A percentile compares a stretch with the other conserved stretches of the same genome.
These are phyloP conservation scores for Festucalex cinctus DNA, from an alignment of 2,113 vertebrate genomes.

Conservation along the genomic window DNA sequence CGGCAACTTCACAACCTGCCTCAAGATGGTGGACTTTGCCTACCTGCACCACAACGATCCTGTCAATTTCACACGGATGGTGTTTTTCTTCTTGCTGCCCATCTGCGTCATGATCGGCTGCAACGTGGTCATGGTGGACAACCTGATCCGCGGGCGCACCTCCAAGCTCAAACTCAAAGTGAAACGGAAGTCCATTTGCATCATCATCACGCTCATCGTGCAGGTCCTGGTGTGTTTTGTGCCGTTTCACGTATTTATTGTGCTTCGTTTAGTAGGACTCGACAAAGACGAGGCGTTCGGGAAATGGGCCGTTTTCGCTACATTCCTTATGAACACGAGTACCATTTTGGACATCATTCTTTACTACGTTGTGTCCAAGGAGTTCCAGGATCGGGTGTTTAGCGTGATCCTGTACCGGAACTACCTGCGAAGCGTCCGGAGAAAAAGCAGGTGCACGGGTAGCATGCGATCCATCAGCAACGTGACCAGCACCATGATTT, in stretches of 20 bases:
- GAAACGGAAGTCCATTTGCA: slow-evolving; percentile 91
- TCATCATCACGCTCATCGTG: slow-evolving; percentile 87
- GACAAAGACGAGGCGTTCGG: slow-evolving; percentile 56
- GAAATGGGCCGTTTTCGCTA: slow-evolving; percentile 86
- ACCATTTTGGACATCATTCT: slow-evolving; percentile 92
- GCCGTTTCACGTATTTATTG: slow-evolving; percentile 87
- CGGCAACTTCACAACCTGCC: slow-evolving; percentile 82
- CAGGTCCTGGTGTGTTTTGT: slow-evolving; percentile 91
- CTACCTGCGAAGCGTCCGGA: slow-evolving; percentile 88
- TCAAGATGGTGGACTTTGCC: slow-evolving; percentile 86
- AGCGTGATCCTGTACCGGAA: slow-evolving; percentile 95
- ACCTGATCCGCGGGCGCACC: slow-evolving; percentile 82
- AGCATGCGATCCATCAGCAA: slow-evolving; percentile 89
- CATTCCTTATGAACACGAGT: slow-evolving; percentile 94
- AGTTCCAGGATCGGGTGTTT: slow-evolving; percentile 95
- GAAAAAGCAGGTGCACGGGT: slow-evolving; percentile 83
- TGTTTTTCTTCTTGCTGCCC: slow-evolving; percentile 89
- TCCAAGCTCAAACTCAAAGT: slow-evolving; percentile 93
- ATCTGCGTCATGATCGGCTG: slow-evolving; percentile 89
- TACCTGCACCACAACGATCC: slow-evolving; percentile 77
- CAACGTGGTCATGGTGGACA: slow-evolving; percentile 85
- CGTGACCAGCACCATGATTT: slow-evolving; percentile 87
- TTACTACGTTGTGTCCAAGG: slow-evolving; percentile 96
- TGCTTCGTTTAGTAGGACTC: slow-evolving; percentile 75
- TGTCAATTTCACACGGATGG: slow-evolving; percentile 81